A percentile compares a stretch with the other conserved stretches of the same genome.
Evolutionary conservation across 2,888 invertebrate genomes (phyloP).

Genomic region (Lycia hirtaria): DNA sequence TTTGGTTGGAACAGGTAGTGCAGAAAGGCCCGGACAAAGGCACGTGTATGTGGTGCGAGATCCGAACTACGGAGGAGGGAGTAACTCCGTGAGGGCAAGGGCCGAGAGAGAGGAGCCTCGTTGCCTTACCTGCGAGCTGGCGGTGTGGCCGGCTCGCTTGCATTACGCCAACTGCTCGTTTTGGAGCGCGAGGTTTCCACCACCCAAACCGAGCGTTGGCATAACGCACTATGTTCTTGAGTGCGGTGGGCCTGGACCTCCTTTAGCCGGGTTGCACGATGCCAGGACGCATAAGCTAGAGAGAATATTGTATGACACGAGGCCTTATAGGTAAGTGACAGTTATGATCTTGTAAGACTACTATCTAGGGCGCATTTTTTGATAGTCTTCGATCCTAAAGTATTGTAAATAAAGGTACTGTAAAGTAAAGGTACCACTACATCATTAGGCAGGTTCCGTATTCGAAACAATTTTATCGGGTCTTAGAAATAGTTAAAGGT

Average conservation of each 20-base stretch:
- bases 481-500: too few species aligned
- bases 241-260: conserved; percentile 96
- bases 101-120: conserved; percentile 89
- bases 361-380: too few species aligned
- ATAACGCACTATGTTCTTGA: conserved; percentile 90
- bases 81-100: conserved; percentile 76
- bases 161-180: conserved; percentile 95
- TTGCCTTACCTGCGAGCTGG: conserved; percentile 95
- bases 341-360: not conserved
- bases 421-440: too few species aligned
- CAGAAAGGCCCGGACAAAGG: conserved; percentile 93
- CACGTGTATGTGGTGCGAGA: conserved; percentile 95
- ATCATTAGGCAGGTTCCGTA: too few species aligned
- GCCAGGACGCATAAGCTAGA: conserved; percentile 91
- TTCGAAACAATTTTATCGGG: too few species aligned
- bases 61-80: conserved; percentile 87
- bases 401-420: too few species aligned
- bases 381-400: too few species aligned
- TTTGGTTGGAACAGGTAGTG: conserved; percentile 86
- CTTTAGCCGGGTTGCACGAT: conserved; percentile 92
- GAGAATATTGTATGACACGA: conserved; percentile 91
- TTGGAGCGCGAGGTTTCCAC: conserved; percentile 91
- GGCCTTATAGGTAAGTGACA: conserved; percentile 84
- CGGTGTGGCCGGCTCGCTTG: conserved; percentile 91
- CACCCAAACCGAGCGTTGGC: conserved; percentile 75